These are phyloP conservation scores for Arctia plantaginis DNA, from an alignment of 2,888 invertebrate genomes.

Conservation along the genomic window DNA sequence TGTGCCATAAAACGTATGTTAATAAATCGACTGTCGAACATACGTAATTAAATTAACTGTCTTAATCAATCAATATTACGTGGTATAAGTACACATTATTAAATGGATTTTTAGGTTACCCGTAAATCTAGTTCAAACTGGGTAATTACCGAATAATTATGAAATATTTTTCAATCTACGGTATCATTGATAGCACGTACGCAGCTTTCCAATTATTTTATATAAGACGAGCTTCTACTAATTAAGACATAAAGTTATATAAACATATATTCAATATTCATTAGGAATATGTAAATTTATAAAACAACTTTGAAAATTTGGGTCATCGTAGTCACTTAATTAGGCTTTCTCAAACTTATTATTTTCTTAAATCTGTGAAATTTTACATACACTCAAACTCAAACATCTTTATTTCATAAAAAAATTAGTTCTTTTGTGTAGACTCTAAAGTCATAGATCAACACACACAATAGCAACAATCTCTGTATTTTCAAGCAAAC, in stretches of 20 bases:
- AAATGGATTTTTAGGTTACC: conserved; percentile 66
- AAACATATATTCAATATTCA: not conserved
- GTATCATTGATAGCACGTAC: conserved; percentile 53
- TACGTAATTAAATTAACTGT: conserved; percentile 42
- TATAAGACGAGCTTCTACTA: conserved; percentile 60
- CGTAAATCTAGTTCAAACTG: conserved; percentile 66
- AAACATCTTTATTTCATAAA: no score
- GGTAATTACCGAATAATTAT: conserved; percentile 70
- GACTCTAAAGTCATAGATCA: no score
- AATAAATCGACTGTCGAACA: conserved; percentile 32
- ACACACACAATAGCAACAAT: no score
- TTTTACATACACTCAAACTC: no score
- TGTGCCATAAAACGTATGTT: conserved; percentile 25
- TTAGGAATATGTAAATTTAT: not conserved
- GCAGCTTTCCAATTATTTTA: conserved; percentile 66
- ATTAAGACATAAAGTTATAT: conserved; percentile 53
- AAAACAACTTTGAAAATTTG: not conserved
- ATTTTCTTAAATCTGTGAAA: no score
- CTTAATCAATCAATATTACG: conserved; percentile 54
- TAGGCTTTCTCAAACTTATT: not conserved
- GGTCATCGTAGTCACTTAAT: not conserved
- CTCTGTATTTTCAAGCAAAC: no score
- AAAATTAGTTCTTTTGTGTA: no score
- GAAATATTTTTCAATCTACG: conserved; percentile 67
- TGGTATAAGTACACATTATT: conserved; percentile 42